Conservation (phyloP, 2,888 invertebrate genomes). For the Mesodorylaimus sp. region DNA sequence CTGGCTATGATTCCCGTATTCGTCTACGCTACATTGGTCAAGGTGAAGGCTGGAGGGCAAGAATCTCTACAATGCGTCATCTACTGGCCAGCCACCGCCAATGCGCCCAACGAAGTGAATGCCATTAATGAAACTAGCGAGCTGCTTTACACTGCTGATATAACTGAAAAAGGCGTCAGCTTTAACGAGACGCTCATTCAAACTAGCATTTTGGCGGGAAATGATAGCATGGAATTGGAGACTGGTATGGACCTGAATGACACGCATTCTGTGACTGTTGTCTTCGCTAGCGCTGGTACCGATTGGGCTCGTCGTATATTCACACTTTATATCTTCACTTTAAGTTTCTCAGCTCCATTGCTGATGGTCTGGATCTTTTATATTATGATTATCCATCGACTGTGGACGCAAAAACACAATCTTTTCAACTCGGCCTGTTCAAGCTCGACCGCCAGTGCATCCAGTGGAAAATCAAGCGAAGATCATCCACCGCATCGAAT, state of each 20-base stretch:
- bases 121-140: too few relatives aligned
- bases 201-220: too few relatives aligned
- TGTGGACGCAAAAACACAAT: too few relatives aligned
- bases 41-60: neutral
- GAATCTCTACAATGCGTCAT: slow-evolving; percentile 8
- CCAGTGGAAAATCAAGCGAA: too few relatives aligned
- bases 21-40: slow-evolving; percentile 30
- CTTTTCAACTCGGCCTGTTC: too few relatives aligned
- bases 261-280: too few relatives aligned
- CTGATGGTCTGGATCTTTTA: slow-evolving; percentile 20
- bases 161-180: neutral
- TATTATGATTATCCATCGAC: too few relatives aligned
- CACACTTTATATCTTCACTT: slow-evolving; percentile 18
- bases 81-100: slow-evolving; percentile 4
- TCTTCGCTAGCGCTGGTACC: neutral
- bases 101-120: neutral
- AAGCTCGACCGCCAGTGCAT: too few relatives aligned
- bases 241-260: too few relatives aligned
- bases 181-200: neutral
- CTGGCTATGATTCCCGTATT: slow-evolving; percentile 34
- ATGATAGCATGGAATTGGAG: too few relatives aligned
- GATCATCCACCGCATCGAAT: too few relatives aligned
- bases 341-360: slow-evolving; percentile 19
- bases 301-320: slow-evolving; percentile 13
- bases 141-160: slow-evolving; percentile 1